Evolutionary conservation across 2,113 vertebrate species (phyloP), one percentile per base, ranked within the genome.

Genomic region (Pionites leucogaster): DNA sequence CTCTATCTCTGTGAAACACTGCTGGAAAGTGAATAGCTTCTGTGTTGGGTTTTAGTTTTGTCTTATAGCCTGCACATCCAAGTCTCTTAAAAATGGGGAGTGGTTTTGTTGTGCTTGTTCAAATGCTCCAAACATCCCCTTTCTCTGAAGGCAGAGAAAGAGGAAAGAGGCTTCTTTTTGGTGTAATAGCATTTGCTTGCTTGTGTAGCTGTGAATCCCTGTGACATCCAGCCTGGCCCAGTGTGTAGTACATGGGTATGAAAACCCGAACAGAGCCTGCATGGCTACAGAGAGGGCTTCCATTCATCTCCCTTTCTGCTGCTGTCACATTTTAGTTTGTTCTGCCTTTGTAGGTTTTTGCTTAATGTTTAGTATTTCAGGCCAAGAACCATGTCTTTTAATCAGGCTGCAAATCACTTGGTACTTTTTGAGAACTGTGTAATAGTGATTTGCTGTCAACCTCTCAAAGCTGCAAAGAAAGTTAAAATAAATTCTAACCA

Each of bases 381-480:
- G 75, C 63, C 49, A 92, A 86, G 90, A 74, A 33, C 16, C 2
- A 0, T 88, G 49, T 46, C 31, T 95, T 95, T 90, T 85, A 92
- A 94, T 96, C 72, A 64, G 47, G 42, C 64, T 88, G 50, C 42
- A 86, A 94, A 96, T 95, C 71, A 88, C 79, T 76, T 64, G 64
- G 55, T 80, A 6, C 76, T 67, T 96, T 95, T 68, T 86, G 77
- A 86, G 37, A 76, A n/a, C 57, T 88, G 13, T 65, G 20, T 68
- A 82, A 72, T 78, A 96, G 80, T 71, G 88, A 95, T 94, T 96
- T 95, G 90, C 77, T 93, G 83, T 94, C 90, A 95, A 60, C 65
- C n/a, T 92, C 62, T 94, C 77, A 82, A 88, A 88, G 90, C 88
- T 92, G 85, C 68, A 92, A 57, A 94, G 82, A 71, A 94, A 97